These are phyloP conservation scores for Apostichopus californicus DNA, from an alignment of 35 echinoderm and acorn worm genomes.

Conservation along the genomic window DNA sequence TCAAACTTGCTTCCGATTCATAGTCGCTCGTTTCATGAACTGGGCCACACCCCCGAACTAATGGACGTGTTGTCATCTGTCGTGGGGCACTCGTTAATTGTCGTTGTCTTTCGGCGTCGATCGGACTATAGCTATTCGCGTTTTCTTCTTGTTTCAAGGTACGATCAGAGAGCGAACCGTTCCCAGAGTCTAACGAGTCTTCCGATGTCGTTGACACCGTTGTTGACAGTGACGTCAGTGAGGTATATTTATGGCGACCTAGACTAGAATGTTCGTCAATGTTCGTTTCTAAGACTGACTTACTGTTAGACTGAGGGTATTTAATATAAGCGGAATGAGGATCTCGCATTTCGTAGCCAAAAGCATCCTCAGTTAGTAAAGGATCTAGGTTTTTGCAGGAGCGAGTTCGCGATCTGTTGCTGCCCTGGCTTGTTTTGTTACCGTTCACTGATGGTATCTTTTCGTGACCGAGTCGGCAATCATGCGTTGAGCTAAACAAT, in stretches of 20 bases:
- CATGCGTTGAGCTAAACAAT: conserved; percentile 23
- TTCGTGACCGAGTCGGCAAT: background rate
- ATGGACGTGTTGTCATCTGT: background rate
- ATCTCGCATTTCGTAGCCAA: background rate
- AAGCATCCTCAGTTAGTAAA: background rate
- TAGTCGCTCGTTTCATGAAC: conserved; percentile 47
- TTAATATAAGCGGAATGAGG: conserved; percentile 13
- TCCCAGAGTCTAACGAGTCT: conserved; percentile 45
- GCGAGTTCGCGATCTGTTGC: background rate
- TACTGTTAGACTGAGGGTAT: background rate
- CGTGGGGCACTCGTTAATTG: conserved; percentile 2
- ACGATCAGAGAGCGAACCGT: conserved; percentile 29
- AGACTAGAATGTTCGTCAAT: conserved; percentile 31
- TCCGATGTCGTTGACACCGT: conserved; percentile 47
- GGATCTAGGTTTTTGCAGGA: background rate
- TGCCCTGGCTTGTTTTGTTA: background rate
- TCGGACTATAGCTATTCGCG: conserved; percentile 39
- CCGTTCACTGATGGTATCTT: background rate
- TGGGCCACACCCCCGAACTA: background rate
- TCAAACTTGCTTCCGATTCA: conserved; percentile 36
- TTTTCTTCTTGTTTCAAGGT: background rate
- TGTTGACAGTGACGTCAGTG: conserved; percentile 43
- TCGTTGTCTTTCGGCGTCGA: conserved; percentile 34
- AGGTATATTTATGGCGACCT: conserved; percentile 31
- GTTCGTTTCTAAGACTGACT: conserved; percentile 29